These are phyloP conservation scores for Gadus chalcogrammus DNA, from an alignment of 2,113 vertebrate genomes.

Conservation along the genomic window DNA sequence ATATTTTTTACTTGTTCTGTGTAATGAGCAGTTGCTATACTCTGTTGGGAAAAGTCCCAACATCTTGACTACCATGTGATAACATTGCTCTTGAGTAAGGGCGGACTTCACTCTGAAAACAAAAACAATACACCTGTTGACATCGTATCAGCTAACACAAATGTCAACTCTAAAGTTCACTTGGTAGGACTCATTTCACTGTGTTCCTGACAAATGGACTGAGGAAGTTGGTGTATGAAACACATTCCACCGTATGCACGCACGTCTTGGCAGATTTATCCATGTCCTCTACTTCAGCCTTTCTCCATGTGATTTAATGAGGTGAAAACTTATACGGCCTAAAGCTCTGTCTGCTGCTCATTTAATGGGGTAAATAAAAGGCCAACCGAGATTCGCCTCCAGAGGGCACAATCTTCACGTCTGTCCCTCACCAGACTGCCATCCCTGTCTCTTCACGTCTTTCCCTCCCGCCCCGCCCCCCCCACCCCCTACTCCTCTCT, in stretches of 20 bases:
- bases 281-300: slow-evolving; percentile 18
- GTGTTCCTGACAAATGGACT: slow-evolving; percentile 9
- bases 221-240: slow-evolving; percentile 9
- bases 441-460: slow-evolving; percentile 59
- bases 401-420: slow-evolving; percentile 73
- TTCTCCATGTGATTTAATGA: slow-evolving; percentile 73
- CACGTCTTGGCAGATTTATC: slow-evolving; percentile 23
- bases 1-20: too few species aligned
- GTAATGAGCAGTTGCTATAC: too few species aligned
- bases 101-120: neutral
- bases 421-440: slow-evolving; percentile 66
- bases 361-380: slow-evolving; percentile 82
- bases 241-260: slow-evolving; percentile 15
- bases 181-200: neutral
- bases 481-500: slow-evolving; percentile 56
- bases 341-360: slow-evolving; percentile 67
- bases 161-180: slow-evolving; percentile 1
- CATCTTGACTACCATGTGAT: too few species aligned
- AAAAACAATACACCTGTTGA: slow-evolving; percentile 3
- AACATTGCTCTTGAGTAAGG: neutral
- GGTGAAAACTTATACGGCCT: slow-evolving; percentile 67
- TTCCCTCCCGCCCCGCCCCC: slow-evolving; percentile 61
- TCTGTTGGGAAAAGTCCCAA: too few species aligned
- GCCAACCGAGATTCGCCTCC: slow-evolving; percentile 69
- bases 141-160: neutral